A percentile compares a stretch with the other conserved stretches of the same genome.
Evolutionary conservation across 2,113 vertebrate genomes (phyloP).

Genomic region (Tupaia tana): DNA sequence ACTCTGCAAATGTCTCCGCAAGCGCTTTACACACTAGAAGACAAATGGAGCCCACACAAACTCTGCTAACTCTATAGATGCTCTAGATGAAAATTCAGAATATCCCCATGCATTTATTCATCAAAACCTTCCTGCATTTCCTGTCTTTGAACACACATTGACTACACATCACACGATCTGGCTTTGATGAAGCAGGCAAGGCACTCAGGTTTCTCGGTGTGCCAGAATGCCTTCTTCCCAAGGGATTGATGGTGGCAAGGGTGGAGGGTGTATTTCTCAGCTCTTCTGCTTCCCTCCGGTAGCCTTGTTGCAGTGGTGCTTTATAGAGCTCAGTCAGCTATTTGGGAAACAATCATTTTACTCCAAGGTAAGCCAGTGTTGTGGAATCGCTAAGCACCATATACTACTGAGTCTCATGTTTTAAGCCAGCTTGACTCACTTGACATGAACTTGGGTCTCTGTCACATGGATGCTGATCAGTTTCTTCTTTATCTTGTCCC

Average conservation of each 20-base stretch:
- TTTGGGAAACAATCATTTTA: background rate
- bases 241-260: background rate
- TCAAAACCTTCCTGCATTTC: background rate
- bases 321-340: background rate
- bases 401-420: background rate
- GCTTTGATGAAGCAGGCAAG: background rate
- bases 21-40: background rate
- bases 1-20: background rate
- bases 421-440: background rate
- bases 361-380: background rate
- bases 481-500: background rate
- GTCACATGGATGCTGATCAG: background rate
- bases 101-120: background rate
- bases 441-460: background rate
- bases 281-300: background rate
- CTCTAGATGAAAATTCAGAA: background rate
- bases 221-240: background rate
- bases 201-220: accelerated
- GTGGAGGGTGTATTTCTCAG: background rate
- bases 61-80: accelerated
- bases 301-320: background rate
- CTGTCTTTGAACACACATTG: background rate
- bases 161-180: background rate
- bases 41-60: background rate
- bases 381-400: background rate